Base-by-base conservation (phyloP, 2,888 invertebrate species). In the Phengaris alcon region DNA sequence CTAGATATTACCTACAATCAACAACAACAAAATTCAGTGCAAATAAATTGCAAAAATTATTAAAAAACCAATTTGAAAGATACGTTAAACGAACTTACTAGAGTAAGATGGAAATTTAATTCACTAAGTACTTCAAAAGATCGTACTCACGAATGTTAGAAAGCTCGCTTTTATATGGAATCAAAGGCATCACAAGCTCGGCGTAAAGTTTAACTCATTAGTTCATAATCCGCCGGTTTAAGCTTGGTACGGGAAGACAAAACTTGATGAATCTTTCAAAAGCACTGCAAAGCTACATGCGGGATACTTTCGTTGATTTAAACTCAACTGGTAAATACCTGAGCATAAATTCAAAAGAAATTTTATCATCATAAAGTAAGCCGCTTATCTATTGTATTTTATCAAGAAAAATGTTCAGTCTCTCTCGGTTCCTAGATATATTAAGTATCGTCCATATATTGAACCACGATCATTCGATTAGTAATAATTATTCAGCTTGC, bases 221-320 rank as follows among this genome's bases (percentile, higher is more conserved):
- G 70, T 70, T 70, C 70, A 70, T 70, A 70, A 70, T 70, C 15
- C 70, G 51, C 70, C 51, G 70, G 70, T 22, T 69, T 70, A 51
- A 51, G 22, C 70, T 70, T 15, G 15, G 70, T 51, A 51, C 8
- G 10, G 51, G 51, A 70, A 70, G 70, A 70, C 51, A 70, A 70
- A 70, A 70, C 48, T 74, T 51, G 74, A 76, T 73, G 75, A 75
- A 35, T 75, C 75, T 77, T 76, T 77, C 70, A 51, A 70, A 70
- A 70, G 70, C 22, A 70, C 10, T 70, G 70, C 70, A 51, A 70
- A 70, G 70, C 70, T 70, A 70, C 70, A 70, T 70, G 70, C 64
- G 70, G 70, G 70, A 15, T 70, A 70, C 15, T 22, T 48, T 48
- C 46, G 48, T 48, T 69, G 48, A 48, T 69, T 51, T 22, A 12